phyloP scores from a whole-genome alignment of 2,113 vertebrate species.

The Myiagra hebetior region DNA sequence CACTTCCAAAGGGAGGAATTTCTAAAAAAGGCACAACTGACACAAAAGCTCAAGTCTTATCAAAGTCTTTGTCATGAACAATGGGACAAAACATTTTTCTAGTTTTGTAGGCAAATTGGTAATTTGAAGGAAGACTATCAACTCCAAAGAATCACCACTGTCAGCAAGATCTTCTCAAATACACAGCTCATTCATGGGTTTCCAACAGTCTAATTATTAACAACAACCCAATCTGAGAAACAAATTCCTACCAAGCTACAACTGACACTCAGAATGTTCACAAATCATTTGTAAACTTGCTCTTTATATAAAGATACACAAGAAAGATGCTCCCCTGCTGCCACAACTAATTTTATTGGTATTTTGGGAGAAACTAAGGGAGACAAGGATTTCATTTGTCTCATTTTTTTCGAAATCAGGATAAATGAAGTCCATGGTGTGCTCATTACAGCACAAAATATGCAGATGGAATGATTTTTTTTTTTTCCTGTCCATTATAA shows the following conservation, averaged over 20 bases:
- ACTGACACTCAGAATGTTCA: neutral
- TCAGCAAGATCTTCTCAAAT: neutral
- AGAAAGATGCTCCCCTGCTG: neutral
- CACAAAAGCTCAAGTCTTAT: neutral
- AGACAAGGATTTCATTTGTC: neutral
- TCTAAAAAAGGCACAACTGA: neutral
- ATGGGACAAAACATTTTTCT: neutral
- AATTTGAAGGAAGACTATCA: neutral
- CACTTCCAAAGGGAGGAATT: neutral
- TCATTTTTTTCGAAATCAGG: neutral
- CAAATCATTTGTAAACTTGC: neutral
- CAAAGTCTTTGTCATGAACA: neutral
- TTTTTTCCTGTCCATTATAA: neutral
- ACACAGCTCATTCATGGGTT: neutral
- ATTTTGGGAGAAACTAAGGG: neutral
- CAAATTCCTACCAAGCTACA: neutral
- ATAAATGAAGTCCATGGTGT: neutral
- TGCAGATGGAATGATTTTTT: neutral
- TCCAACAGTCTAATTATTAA: neutral
- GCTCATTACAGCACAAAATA: conserved; percentile 20
- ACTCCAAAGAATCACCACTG: neutral
- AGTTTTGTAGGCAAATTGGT: neutral
- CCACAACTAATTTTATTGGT: neutral
- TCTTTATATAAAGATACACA: neutral
- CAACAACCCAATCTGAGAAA: neutral